Percentiles rank a stretch among this genome's conserved stretches.
phyloP scores from a whole-genome alignment of 2,797 vertebrate species.

The Accipiter fasciatus region DNA sequence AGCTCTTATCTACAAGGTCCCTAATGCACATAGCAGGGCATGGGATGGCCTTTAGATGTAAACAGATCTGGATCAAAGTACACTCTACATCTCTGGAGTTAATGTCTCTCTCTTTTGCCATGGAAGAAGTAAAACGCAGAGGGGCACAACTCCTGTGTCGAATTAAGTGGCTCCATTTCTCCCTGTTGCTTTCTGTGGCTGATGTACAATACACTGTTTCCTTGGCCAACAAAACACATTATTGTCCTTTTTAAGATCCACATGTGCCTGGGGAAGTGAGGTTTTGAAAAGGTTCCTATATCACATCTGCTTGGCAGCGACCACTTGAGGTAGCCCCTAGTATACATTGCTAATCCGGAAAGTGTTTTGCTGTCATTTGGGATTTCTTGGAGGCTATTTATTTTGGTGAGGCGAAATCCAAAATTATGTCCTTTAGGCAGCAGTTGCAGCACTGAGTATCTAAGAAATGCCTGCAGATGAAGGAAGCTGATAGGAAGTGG shows the following conservation, averaged over 20 bases:
- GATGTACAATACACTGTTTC: not conserved
- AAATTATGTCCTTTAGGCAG: not conserved
- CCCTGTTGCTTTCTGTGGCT: not conserved
- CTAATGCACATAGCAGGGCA: not conserved
- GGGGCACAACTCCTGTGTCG: not conserved
- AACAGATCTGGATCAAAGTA: not conserved
- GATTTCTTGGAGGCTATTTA: not conserved
- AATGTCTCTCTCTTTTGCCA: not conserved
- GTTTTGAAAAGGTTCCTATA: not conserved
- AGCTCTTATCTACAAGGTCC: not conserved
- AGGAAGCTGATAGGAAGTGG: not conserved
- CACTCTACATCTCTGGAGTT: not conserved
- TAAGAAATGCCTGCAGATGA: not conserved
- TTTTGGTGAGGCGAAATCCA: not conserved
- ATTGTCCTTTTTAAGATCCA: not conserved
- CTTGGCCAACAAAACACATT: not conserved
- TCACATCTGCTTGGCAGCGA: not conserved
- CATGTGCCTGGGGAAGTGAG: not conserved
- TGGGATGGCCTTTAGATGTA: not conserved
- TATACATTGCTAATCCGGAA: not conserved
- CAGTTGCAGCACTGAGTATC: not conserved
- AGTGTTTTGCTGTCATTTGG: not conserved
- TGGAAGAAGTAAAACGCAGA: not conserved
- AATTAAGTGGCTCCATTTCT: not conserved
- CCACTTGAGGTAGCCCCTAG: not conserved